Conservation (phyloP, 2,797 vertebrate genomes). For the Semaprochilodus insignis region DNA sequence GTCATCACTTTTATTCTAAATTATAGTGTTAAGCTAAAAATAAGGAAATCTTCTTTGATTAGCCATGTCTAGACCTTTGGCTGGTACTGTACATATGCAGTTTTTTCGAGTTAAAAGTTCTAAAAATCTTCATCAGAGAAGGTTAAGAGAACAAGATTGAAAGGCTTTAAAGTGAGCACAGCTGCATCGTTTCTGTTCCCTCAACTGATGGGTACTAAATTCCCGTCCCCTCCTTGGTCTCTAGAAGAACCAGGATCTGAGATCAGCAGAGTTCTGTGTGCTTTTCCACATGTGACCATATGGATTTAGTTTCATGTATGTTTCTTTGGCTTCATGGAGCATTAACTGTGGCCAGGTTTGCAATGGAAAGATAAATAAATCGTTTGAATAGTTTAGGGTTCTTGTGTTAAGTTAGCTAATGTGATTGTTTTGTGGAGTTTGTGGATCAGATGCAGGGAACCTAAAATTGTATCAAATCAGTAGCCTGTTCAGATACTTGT, state of each 20-base stretch:
- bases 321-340: conserved; percentile 11
- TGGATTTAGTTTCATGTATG: conserved; percentile 13
- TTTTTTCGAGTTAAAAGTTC: not conserved
- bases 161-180: not conserved
- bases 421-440: not conserved
- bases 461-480: too few relatives aligned
- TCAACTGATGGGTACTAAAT: conserved; percentile 13
- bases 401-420: conserved; percentile 6
- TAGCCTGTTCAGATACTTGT: not conserved
- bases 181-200: not conserved
- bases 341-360: not conserved
- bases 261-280: not conserved
- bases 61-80: too few relatives aligned
- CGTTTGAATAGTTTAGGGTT: not conserved
- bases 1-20: too few relatives aligned
- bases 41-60: too few relatives aligned
- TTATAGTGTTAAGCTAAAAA: too few relatives aligned
- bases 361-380: not conserved
- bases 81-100: not conserved
- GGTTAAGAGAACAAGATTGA: not conserved
- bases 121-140: not conserved
- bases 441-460: not conserved
- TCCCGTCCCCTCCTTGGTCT: not conserved
- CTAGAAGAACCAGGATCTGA: not conserved
- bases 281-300: conserved; percentile 9